A percentile compares a stretch with the other conserved stretches of the same genome.
Conservation (phyloP, 2,113 vertebrate species). For the Abramis brama region DNA sequence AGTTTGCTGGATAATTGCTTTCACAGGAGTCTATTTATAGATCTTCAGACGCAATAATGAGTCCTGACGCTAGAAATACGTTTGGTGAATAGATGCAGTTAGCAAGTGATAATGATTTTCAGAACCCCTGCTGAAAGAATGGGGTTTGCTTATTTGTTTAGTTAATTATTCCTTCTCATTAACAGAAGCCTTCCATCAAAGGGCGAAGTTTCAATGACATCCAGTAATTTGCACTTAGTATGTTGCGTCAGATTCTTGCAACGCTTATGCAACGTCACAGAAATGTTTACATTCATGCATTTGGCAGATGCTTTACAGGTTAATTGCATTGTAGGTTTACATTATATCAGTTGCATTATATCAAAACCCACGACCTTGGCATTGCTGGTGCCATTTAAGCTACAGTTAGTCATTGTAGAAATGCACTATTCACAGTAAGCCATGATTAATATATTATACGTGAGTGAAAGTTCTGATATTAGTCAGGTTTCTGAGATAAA, state of each 20-base stretch:
- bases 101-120: slow-evolving; percentile 36
- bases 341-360: background rate
- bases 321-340: background rate
- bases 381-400: background rate
- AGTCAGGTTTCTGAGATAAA: background rate
- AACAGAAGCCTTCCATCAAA: background rate
- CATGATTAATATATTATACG: no score
- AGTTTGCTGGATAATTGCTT: slow-evolving; percentile 48
- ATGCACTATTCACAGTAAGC: no score
- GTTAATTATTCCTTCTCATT: slow-evolving; percentile 24
- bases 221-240: background rate
- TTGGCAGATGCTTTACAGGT: background rate
- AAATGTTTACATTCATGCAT: background rate
- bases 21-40: slow-evolving; percentile 36
- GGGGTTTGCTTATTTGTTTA: background rate
- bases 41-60: slow-evolving; percentile 12
- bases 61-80: background rate
- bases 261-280: background rate
- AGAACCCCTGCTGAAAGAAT: slow-evolving; percentile 24
- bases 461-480: no score
- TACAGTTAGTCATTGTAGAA: background rate
- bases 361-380: background rate
- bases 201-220: background rate
- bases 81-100: slow-evolving; percentile 21
- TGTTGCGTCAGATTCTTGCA: background rate